These are phyloP conservation scores for Kuschelorhynchus macadamiae DNA, from an alignment of 2,888 invertebrate genomes.

Conservation along the genomic window DNA sequence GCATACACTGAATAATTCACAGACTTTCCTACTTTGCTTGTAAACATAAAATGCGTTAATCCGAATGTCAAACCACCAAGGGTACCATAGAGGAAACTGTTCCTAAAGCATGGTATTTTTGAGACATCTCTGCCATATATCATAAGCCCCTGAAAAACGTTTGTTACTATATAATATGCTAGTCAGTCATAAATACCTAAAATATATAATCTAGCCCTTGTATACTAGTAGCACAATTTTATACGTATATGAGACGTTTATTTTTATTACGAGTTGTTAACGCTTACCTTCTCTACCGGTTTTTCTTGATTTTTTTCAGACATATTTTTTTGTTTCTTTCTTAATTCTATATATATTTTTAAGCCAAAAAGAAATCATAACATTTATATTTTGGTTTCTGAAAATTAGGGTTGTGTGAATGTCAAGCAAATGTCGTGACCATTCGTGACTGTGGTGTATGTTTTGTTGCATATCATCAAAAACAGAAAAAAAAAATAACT, in stretches of 20 bases:
- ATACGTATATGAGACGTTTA: too few species aligned
- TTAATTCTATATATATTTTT: not conserved
- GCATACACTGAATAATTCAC: constrained; percentile 78
- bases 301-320: not conserved
- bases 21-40: constrained; percentile 77
- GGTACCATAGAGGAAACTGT: constrained; percentile 83
- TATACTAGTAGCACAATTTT: too few species aligned
- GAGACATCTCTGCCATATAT: constrained; percentile 81
- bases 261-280: too few species aligned
- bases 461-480: not conserved
- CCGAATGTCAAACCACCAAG: constrained; percentile 79
- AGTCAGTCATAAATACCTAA: too few species aligned
- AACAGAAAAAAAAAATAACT: not conserved
- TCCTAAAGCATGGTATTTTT: constrained; percentile 85
- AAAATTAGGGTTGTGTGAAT: not conserved
- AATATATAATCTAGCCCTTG: too few species aligned
- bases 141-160: constrained; percentile 71
- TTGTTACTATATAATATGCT: too few species aligned
- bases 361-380: not conserved
- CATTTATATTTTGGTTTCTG: not conserved
- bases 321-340: not conserved
- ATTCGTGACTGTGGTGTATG: too few species aligned
- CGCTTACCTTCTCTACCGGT: not conserved
- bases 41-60: constrained; percentile 79
- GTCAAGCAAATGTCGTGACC: too few species aligned